Conservation (phyloP, 2,113 vertebrate genomes). For the Columba livia region DNA sequence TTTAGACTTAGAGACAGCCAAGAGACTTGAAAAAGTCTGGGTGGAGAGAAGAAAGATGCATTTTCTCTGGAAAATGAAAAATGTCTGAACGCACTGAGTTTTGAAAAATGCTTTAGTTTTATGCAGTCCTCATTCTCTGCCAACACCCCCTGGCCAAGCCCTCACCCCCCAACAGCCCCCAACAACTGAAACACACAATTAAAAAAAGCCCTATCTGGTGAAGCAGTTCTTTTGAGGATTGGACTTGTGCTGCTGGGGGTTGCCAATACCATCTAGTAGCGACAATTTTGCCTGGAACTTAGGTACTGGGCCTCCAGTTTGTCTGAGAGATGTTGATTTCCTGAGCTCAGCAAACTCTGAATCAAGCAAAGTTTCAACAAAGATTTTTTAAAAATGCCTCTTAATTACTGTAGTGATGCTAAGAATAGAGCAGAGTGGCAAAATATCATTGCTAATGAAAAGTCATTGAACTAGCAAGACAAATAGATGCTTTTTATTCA, state of each 20-base stretch:
- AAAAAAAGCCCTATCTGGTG: not conserved
- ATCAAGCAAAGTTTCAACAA: not conserved
- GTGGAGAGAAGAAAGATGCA: not conserved
- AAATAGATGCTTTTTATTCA: constrained; percentile 46
- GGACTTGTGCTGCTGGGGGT: not conserved
- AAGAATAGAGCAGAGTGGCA: constrained; percentile 33
- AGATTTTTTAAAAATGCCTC: constrained; percentile 6
- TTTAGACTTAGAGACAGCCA: not conserved
- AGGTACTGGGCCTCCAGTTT: not conserved
- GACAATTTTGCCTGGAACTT: not conserved
- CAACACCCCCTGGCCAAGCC: not conserved
- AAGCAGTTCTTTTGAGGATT: not conserved
- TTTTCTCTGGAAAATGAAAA: not conserved
- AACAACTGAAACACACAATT: not conserved
- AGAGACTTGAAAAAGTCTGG: not conserved
- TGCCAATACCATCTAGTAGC: rapidly evolving
- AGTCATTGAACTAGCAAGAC: constrained; percentile 38
- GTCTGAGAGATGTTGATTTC: not conserved
- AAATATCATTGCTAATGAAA: constrained; percentile 64
- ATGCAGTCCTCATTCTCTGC: not conserved
- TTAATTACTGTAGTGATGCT: constrained; percentile 51
- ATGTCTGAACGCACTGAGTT: not conserved
- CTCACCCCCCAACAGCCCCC: not conserved
- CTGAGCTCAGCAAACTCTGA: not conserved
- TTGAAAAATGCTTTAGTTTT: not conserved